Conservation (phyloP, 2,888 invertebrate genomes). For the Machimus rusticus region DNA sequence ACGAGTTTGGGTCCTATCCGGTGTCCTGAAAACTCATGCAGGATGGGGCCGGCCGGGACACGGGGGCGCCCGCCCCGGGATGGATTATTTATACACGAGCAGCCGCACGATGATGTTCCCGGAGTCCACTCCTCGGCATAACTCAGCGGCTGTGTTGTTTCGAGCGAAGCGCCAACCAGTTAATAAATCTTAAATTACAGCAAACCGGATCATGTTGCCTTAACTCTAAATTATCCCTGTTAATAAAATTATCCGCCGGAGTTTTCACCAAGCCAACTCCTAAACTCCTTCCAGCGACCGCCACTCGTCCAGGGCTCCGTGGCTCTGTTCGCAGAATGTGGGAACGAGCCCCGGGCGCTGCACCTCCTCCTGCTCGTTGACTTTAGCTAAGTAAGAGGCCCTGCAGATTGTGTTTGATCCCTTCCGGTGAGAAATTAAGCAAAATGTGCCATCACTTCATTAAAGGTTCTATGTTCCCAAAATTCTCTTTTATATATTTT, state of each 20-base stretch:
- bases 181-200: constrained; percentile 46
- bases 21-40: neutral
- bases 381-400: neutral
- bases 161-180: constrained; percentile 24
- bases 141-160: neutral
- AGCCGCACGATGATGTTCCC: neutral
- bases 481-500: no score
- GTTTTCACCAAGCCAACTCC: constrained; percentile 4
- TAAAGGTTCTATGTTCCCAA: neutral
- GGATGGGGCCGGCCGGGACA: neutral
- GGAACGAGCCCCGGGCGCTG: neutral
- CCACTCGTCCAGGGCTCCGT: neutral
- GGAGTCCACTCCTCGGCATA: constrained; percentile 3
- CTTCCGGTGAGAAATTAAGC: neutral
- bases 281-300: neutral
- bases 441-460: neutral
- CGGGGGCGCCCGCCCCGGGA: neutral
- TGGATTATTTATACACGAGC: constrained; percentile 3
- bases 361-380: neutral
- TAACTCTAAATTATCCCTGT: constrained; percentile 42
- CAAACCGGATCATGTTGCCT: constrained; percentile 42
- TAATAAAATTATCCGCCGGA: constrained; percentile 41
- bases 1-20: constrained; percentile 25
- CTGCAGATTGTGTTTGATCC: neutral
- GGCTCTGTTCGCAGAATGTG: neutral